Evolutionary conservation across 2,113 vertebrate genomes (phyloP).

Genomic region (mouse (Mus musculus)): DNA sequence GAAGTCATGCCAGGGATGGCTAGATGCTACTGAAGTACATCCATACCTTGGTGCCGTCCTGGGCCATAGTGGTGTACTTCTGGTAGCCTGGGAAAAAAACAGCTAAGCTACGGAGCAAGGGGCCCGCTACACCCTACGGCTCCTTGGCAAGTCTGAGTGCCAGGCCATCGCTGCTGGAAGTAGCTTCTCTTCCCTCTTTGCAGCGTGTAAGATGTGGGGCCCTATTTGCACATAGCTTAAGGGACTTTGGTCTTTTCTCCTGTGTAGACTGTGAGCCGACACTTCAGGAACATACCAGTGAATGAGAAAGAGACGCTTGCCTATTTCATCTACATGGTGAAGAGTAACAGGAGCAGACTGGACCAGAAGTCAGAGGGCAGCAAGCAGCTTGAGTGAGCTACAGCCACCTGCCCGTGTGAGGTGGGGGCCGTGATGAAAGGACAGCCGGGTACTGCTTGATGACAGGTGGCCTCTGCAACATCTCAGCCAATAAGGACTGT

Average conservation of each 20-base stretch:
- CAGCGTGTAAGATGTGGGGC: constrained; percentile 42
- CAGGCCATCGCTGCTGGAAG: no score
- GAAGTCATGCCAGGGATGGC: neutral
- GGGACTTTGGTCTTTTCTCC: constrained; percentile 51
- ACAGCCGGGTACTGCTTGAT: constrained; percentile 44
- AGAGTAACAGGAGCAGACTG: constrained; percentile 97
- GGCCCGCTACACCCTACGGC: neutral
- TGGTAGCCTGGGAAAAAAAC: neutral
- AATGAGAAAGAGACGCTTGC: constrained; percentile 99
- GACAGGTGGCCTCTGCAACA: constrained; percentile 78
- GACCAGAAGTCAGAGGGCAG: constrained; percentile 95
- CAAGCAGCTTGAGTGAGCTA: constrained; percentile 93
- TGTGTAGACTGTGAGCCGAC: constrained; percentile 97
- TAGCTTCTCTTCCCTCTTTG: neutral
- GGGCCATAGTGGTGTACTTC: neutral
- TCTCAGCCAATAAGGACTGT: constrained; percentile 82
- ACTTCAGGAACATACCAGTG: constrained; percentile 98
- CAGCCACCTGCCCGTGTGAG: neutral
- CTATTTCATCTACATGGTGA: constrained; percentile 99
- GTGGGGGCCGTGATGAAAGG: neutral
- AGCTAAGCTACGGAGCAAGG: neutral
- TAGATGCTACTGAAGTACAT: neutral
- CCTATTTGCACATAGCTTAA: constrained; percentile 64
- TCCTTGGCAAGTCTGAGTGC: neutral
- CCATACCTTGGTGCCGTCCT: neutral